phyloP scores from a whole-genome alignment of 35 echinoderm and acorn worm genomes.

The Ophiothrix spiculata region DNA sequence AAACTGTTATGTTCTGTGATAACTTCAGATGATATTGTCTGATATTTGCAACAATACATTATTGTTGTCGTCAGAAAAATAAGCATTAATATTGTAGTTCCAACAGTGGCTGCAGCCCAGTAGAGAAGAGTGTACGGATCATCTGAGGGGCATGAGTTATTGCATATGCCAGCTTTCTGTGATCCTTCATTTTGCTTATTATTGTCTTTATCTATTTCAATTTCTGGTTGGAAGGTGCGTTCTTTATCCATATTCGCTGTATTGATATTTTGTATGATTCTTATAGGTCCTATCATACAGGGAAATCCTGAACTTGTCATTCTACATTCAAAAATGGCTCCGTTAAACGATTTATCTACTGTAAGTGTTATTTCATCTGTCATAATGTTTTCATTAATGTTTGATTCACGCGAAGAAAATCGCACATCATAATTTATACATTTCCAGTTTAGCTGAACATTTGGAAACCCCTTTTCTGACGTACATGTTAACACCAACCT shows the following conservation, averaged over 20 bases:
- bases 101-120: not conserved
- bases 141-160: not conserved
- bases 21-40: not conserved
- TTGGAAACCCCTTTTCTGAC: not conserved
- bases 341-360: not conserved
- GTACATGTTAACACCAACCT: not conserved
- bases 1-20: not conserved
- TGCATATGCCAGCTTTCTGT: not conserved
- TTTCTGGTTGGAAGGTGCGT: too few species aligned
- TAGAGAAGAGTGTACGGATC: not conserved
- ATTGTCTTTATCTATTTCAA: too few species aligned
- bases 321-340: not conserved
- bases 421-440: not conserved
- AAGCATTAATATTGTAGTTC: not conserved
- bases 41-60: not conserved
- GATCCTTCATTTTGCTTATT: not conserved
- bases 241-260: too few species aligned
- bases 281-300: not conserved
- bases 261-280: too few species aligned
- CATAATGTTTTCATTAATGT: not conserved
- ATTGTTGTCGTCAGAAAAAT: not conserved
- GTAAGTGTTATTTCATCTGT: not conserved
- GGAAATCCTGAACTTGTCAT: not conserved
- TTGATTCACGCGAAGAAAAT: too few species aligned
- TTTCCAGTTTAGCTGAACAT: not conserved